phyloP scores from a whole-genome alignment of 2,113 vertebrate species.

The Podarcis muralis region DNA sequence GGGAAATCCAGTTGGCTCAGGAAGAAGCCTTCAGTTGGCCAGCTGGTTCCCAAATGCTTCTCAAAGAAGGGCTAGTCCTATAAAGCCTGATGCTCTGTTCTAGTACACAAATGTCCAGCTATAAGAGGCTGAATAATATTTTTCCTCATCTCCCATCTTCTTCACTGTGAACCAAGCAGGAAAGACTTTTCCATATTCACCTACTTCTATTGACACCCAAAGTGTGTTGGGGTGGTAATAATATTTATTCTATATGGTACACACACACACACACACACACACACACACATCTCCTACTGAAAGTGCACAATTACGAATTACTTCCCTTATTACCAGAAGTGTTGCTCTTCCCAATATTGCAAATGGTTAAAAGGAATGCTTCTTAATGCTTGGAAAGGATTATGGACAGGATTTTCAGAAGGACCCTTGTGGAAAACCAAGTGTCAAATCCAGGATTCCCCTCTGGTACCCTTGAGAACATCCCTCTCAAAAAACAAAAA shows the following conservation, averaged over 20 bases:
- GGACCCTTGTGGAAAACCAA: not conserved
- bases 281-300: too few relatives aligned
- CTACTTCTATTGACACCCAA: conserved; percentile 39
- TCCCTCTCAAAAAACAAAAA: not conserved
- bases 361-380: not conserved
- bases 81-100: conserved; percentile 53
- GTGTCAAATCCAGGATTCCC: not conserved
- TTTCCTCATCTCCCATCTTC: not conserved
- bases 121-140: not conserved
- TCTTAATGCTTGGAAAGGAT: not conserved
- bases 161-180: not conserved
- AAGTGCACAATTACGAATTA: not conserved
- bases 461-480: not conserved
- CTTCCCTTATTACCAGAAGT: not conserved
- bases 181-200: conserved; percentile 44
- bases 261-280: too few relatives aligned
- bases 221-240: conserved; percentile 19
- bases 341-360: not conserved
- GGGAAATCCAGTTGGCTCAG: conserved; percentile 55
- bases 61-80: conserved; percentile 40
- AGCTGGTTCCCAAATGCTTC: conserved; percentile 42
- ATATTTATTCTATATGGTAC: not conserved
- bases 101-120: conserved; percentile 46
- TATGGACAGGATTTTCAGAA: not conserved
- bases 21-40: conserved; percentile 55